Percentiles rank a stretch among this genome's conserved stretches.
Evolutionary conservation across 2,113 vertebrate species (phyloP).

Genomic region (Ciconia stormi): DNA sequence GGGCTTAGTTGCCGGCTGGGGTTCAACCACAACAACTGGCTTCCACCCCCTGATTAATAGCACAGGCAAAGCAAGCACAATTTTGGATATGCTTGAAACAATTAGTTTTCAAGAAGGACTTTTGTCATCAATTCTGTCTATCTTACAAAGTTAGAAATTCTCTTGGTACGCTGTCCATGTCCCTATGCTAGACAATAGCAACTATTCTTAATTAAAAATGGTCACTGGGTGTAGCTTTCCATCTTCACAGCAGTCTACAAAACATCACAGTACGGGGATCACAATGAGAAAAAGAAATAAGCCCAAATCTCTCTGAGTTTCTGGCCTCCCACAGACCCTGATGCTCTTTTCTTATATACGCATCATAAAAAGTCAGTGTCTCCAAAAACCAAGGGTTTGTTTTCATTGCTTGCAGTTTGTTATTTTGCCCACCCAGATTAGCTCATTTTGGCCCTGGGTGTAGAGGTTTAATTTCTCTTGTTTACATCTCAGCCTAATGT

Average conservation of each 20-base stretch:
- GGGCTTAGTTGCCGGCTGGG: too few species aligned
- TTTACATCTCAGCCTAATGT: not conserved
- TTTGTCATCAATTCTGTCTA: slow-evolving; percentile 39
- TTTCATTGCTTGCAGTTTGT: not conserved
- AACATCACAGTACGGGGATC: not conserved
- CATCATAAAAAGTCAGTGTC: not conserved
- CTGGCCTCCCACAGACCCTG: not conserved
- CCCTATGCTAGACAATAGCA: slow-evolving; percentile 31
- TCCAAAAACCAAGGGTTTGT: not conserved
- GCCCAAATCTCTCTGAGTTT: not conserved
- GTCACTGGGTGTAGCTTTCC: slow-evolving; percentile 12
- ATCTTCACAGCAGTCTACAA: not conserved
- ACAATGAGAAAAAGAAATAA: not conserved
- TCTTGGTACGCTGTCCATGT: not conserved
- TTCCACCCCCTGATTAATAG: not conserved
- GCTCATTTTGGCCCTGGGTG: not conserved
- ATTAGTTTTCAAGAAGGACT: slow-evolving; percentile 22
- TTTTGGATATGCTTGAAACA: not conserved
- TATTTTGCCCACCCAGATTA: not conserved
- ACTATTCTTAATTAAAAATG: slow-evolving; percentile 54
- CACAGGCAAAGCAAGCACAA: not conserved
- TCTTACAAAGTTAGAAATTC: slow-evolving; percentile 28
- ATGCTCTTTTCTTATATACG: not conserved
- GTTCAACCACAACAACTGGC: too few species aligned
- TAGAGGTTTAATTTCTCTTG: not conserved